Conservation (phyloP, 2,797 vertebrate genomes). For the Dermochelys coriacea region DNA sequence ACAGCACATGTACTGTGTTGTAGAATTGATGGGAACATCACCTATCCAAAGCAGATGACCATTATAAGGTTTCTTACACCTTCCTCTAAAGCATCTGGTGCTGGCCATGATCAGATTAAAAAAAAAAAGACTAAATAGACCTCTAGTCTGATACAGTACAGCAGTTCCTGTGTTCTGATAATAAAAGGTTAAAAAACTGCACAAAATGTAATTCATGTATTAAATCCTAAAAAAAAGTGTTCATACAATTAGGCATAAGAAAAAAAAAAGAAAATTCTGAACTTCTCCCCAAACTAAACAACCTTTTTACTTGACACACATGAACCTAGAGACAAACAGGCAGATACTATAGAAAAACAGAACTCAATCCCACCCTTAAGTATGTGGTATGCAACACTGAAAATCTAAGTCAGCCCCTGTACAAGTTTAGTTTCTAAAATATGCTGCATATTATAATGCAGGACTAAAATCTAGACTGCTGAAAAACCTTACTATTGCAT, state of each 20-base stretch:
- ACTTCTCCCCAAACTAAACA: background rate
- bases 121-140: background rate
- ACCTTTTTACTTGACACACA: background rate
- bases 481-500: background rate
- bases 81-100: background rate
- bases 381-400: background rate
- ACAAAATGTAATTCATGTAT: background rate
- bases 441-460: background rate
- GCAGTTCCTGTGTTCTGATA: background rate
- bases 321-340: background rate
- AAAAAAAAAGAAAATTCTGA: background rate
- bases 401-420: background rate
- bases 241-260: background rate
- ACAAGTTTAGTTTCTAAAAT: background rate
- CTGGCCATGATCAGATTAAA: background rate
- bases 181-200: background rate
- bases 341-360: background rate
- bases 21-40: background rate
- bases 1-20: background rate
- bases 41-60: too few species aligned
- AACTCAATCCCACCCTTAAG: background rate
- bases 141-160: background rate
- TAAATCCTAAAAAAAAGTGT: background rate
- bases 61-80: background rate
- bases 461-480: background rate